Evolutionary conservation across 2,888 invertebrate genomes (phyloP).

Genomic region (Acrobeloides nanus): DNA sequence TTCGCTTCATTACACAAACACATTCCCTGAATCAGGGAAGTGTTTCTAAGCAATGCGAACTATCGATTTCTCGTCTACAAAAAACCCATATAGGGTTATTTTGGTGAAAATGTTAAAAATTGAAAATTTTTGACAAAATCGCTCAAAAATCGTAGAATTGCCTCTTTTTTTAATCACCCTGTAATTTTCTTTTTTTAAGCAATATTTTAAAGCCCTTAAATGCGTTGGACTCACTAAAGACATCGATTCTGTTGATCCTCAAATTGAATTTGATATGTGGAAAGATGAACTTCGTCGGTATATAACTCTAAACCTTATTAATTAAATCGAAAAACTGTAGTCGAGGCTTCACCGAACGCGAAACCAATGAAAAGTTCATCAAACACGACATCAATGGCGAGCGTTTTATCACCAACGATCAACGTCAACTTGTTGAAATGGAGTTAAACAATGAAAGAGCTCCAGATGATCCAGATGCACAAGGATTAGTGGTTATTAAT

Average conservation of each 20-base stretch:
- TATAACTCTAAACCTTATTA: not conserved
- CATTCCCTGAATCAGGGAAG: no score
- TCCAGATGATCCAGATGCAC: not conserved
- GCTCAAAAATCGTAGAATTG: no score
- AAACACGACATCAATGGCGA: not conserved
- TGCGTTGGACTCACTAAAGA: not conserved
- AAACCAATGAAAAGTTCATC: not conserved
- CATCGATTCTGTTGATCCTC: not conserved
- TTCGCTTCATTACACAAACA: no score
- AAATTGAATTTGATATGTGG: conserved; percentile 1
- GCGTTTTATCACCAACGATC: no score
- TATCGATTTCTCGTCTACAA: no score
- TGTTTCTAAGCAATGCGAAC: no score
- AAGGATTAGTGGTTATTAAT: not conserved
- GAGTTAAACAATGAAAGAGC: no score
- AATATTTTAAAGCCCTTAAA: not conserved
- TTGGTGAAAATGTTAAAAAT: no score
- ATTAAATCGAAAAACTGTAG: not conserved
- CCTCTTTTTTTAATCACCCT: not conserved
- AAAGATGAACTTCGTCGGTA: not conserved
- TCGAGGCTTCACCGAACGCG: not conserved
- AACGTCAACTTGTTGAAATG: no score
- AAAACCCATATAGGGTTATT: no score
- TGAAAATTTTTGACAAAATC: no score
- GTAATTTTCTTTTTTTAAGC: no score